Evolutionary conservation across 1,140 invertebrate species (phyloP).

Genomic region (Drosophila kanapiae): DNA sequence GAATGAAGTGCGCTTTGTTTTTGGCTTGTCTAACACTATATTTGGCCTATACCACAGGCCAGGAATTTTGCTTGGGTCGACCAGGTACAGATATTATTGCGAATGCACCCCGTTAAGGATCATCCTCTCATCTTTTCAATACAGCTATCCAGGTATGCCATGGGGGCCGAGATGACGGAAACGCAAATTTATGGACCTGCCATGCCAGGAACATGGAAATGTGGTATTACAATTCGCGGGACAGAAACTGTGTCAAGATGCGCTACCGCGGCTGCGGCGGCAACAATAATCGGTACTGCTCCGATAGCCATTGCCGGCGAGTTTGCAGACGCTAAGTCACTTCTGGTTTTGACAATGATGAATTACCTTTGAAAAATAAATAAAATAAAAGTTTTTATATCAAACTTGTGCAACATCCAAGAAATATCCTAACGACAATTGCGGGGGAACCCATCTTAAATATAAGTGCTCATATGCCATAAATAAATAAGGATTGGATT

Average conservation of each 20-base stretch:
- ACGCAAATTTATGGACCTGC: slow-evolving; percentile 6
- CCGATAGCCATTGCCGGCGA: not conserved
- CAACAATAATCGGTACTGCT: slow-evolving; percentile 24
- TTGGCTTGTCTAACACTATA: slow-evolving; percentile 16
- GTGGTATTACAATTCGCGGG: slow-evolving; percentile 4
- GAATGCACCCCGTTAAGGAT: not conserved
- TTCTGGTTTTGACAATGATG: not conserved
- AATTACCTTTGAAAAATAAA: not conserved
- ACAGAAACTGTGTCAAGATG: slow-evolving; percentile 7
- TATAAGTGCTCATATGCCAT: no score
- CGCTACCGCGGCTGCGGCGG: slow-evolving; percentile 20
- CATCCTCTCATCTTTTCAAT: not conserved
- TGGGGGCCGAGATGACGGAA: slow-evolving; percentile 17
- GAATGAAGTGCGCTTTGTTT: slow-evolving; percentile 20
- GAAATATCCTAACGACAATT: no score
- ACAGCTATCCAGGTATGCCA: slow-evolving; percentile 19
- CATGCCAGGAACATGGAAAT: slow-evolving; percentile 2
- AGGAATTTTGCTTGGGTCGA: not conserved
- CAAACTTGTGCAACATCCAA: no score
- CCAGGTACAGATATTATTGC: not conserved
- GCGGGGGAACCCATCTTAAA: no score
- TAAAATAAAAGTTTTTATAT: not conserved
- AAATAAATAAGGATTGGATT: no score
- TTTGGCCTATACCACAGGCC: slow-evolving; percentile 1
- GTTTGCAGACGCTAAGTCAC: not conserved